Base-by-base conservation (phyloP, 2,113 vertebrate genomes). In the Percopsis transmontana region DNA sequence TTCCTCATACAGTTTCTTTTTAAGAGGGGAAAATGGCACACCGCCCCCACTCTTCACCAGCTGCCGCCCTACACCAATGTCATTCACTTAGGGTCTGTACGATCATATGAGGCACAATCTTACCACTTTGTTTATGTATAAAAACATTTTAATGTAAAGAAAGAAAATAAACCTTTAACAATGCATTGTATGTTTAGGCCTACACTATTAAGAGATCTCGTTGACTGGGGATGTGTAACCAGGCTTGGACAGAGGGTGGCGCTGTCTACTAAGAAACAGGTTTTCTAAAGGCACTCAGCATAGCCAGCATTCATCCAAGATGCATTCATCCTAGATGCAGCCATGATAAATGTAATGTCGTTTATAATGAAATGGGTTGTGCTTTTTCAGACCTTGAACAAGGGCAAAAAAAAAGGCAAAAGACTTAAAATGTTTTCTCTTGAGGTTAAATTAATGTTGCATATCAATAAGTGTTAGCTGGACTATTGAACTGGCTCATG, bases 181-280 rank as follows among this genome's bases (percentile, higher is more conserved):
- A 16, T 47, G 45, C 45, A 16, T 16, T 16, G n/a, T n/a, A n/a
- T n/a, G n/a, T n/a, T n/a, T n/a, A n/a, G n/a, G n/a, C n/a, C n/a
- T n/a, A n/a, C n/a, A n/a, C n/a, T n/a, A n/a, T n/a, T n/a, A n/a
- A n/a, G 45, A 4, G 45, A 15, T 44, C 6, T 51, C 10, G 18
- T 11, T 20, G 48, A 20, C 10, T 51, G 18, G 48, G 24, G 18
- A n/a, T n/a, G n/a, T 44, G 23, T 74, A 20, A 44, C 52, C 0
- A 5, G 0, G 0, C 0, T 0, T 38, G 60, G 67, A 21, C 92
- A 88, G 80, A 78, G 45, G 91, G 85, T 81, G 91, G 90, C 85
- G 87, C 90, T 91, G 58, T 90, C 19, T 66, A 85, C 88, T 53
- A 83, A 85, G 50, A 62, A 81, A 92, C 79, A 53, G 65, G 0